Evolutionary conservation across 2,888 invertebrate species (phyloP), one percentile per base, ranked within the genome.

Genomic region (Habrosyne pyritoides): DNA sequence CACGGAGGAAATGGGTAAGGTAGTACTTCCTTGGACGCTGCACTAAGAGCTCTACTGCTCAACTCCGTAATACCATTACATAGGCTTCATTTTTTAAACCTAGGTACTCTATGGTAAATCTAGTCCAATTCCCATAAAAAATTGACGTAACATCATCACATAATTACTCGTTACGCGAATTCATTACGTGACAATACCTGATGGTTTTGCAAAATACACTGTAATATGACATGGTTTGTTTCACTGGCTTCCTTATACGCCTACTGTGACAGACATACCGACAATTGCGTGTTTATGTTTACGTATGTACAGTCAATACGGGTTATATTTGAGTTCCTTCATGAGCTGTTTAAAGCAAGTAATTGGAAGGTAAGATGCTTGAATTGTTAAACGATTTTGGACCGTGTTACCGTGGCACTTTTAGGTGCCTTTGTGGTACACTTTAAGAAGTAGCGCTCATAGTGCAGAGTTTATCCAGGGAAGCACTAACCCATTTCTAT

Each of bases 171-270:
- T 49, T 22, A 24, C 22, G 12, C 21, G 18, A 28, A 50, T 53
- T 47, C 53, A 62, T 69, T 66, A 68, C 66, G 63, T 73, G 70
- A 73, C 72, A 73, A 73, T 68, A 67, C 56, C 50, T 48, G 10
- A 47, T 10, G 56, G 52, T 53, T 28, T 8, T 21, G 42, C 21
- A 14, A 50, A 21, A 21, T 24, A 26, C 12, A 50, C 21, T 10
- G 21, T 28, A 8, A 50, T 21, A 12, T 22, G 28, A 28, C 49
- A 26, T 22, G 26, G 26, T 21, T 28, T 50, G 28, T 10, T 51
- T 51, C 33, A 30, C 21, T 18, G 18, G 14, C 28, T 47, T 55
- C 52, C 55, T 53, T 28, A 18, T 21, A 46, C 22, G 30, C 53
- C 21, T 21, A 6, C 42, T 42, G 42, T 18, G 18, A 42, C 42